Base-by-base conservation (phyloP, 2,888 invertebrate species). In the Philonicus albiceps region DNA sequence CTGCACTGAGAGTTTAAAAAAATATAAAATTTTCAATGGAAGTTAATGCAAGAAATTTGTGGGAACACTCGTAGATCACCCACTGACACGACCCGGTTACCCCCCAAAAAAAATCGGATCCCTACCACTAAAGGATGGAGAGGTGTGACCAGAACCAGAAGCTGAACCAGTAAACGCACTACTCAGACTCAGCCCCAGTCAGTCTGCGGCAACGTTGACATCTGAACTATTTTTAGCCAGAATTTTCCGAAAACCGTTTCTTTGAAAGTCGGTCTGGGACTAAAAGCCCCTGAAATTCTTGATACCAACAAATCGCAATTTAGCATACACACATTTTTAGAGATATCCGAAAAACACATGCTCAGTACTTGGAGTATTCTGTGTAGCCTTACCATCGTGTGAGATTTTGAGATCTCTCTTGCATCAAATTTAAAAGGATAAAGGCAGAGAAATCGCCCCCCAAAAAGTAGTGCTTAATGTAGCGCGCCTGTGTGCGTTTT, bases 231-330 rank as follows among this genome's bases (percentile, higher is more conserved):
- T 87, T 87, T 87, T 87, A 87, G 87, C 72, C 76, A 86, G 76
- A 86, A 73, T 87, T 86, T 84, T 86, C 87, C 85, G 88, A 88
- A 88, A 87, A 88, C 87, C 88, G 88, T 87, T 88, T 88, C 88
- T 88, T 87, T 87, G 88, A 87, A 88, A 88, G 87, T 88, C 88
- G 87, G 88, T 88, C 88, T 88, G 88, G 88, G 88, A 88, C 88
- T 88, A 88, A 88, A 86, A 88, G 88, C 88, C 88, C 88, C 87
- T 76, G 87, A 86, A 86, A 87, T 87, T 88, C 88, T 86, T 87
- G 86, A 85, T 86, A 86, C 86, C 37, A 80, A 80, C 86, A 80
- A 86, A 86, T 86, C 86, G 76, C 55, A 55, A 86, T 78, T 74
- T 73, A 85, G 75, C 49, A 64, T 76, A 76, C 64, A 78, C 86